These are phyloP conservation scores for Thymelicus lineola DNA, from an alignment of 2,888 invertebrate species.

Conservation along the genomic window DNA sequence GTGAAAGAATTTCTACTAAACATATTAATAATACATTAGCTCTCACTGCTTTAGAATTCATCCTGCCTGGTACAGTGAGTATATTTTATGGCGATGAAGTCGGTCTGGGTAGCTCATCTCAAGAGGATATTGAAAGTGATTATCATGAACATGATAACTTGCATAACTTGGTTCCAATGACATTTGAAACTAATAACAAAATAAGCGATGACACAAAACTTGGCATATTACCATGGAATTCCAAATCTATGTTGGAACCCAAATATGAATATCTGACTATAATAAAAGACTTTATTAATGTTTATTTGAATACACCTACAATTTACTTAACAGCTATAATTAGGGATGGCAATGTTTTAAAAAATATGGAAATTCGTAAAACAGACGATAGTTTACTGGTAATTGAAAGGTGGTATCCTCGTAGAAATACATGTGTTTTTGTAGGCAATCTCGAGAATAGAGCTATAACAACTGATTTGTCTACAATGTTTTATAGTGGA, in stretches of 20 bases:
- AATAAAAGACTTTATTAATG: constrained; percentile 84
- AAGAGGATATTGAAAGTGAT: constrained; percentile 82
- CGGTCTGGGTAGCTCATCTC: constrained; percentile 85
- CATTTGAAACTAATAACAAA: constrained; percentile 80
- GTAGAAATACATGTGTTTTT: constrained; percentile 90
- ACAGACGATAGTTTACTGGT: constrained; percentile 88
- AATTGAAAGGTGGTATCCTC: constrained; percentile 91
- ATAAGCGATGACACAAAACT: constrained; percentile 53
- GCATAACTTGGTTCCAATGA: constrained; percentile 90
- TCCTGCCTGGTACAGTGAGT: constrained; percentile 93
- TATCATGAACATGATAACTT: constrained; percentile 85
- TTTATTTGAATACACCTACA: constrained; percentile 88
- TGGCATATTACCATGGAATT: constrained; percentile 87
- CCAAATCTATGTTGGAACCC: constrained; percentile 78
- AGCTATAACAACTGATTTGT: constrained; percentile 88
- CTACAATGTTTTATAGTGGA: constrained; percentile 91
- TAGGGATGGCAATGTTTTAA: constrained; percentile 86
- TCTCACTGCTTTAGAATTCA: constrained; percentile 89
- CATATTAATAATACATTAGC: constrained; percentile 88
- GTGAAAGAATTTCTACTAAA: constrained; percentile 84
- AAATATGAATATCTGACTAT: constrained; percentile 81
- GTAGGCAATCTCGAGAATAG: constrained; percentile 89
- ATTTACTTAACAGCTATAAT: constrained; percentile 89
- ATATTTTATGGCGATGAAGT: constrained; percentile 97
- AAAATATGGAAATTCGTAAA: constrained; percentile 89